phyloP scores from a whole-genome alignment of 1,140 invertebrate genomes.

The Acromyrmex heyeri region DNA sequence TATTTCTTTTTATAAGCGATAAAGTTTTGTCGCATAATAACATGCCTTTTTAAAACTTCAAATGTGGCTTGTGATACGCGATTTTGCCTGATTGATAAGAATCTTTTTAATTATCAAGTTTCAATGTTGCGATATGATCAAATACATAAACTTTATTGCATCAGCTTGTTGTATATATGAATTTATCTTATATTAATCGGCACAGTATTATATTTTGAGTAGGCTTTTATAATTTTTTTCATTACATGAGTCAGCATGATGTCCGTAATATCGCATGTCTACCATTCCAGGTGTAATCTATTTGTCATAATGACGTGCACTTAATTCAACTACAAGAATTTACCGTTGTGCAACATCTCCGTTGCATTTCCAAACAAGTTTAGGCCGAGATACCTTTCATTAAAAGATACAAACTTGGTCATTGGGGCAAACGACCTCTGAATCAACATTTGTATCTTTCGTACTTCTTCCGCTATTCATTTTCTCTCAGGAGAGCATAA shows the following conservation, averaged over 20 bases:
- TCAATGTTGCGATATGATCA: neutral
- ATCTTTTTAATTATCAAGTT: constrained; percentile 9
- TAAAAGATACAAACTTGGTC: constrained; percentile 69
- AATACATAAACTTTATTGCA: neutral
- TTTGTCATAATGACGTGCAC: constrained; percentile 71
- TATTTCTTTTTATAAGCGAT: neutral
- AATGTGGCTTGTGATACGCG: neutral
- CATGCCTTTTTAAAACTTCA: neutral
- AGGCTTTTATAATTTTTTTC: constrained; percentile 5
- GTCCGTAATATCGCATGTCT: neutral
- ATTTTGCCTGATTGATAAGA: constrained; percentile 20
- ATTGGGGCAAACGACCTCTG: constrained; percentile 55
- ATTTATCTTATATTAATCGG: neutral
- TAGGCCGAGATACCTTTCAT: constrained; percentile 44
- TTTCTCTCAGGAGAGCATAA: constrained; percentile 3
- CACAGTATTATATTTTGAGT: constrained; percentile 9
- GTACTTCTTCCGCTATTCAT: neutral
- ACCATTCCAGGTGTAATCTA: constrained; percentile 67
- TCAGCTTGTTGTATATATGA: neutral
- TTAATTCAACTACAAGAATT: constrained; percentile 72
- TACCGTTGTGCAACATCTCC: constrained; percentile 71
- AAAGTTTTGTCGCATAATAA: constrained; percentile 28
- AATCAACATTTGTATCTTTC: constrained; percentile 30
- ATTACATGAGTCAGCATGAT: constrained; percentile 34
- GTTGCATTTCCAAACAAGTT: constrained; percentile 64